These are phyloP conservation scores for human (Homo sapiens) DNA, from an alignment of 2,113 vertebrate species.

Conservation along the genomic window DNA sequence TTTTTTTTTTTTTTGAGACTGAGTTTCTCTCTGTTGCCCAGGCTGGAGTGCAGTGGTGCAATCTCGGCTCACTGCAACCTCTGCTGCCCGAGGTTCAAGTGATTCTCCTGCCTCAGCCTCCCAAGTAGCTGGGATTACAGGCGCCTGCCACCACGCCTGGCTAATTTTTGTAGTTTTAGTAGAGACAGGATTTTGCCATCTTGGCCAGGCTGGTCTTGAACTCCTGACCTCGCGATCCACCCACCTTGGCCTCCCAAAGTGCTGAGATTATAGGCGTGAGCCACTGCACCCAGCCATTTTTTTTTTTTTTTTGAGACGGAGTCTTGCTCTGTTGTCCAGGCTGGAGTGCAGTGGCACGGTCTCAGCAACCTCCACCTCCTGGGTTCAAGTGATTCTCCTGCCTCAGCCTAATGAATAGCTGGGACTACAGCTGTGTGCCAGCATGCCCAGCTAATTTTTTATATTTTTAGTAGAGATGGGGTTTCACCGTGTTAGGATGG, in stretches of 20 bases:
- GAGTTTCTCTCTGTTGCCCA: not conserved
- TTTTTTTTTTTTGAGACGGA: too few relatives aligned
- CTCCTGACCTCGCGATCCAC: too few relatives aligned
- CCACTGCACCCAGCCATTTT: accelerated
- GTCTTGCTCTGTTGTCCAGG: not conserved
- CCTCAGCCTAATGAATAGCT: not conserved
- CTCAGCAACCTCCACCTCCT: not conserved
- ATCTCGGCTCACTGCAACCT: not conserved
- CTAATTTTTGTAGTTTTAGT: not conserved
- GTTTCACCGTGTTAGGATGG: not conserved
- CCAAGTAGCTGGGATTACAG: not conserved
- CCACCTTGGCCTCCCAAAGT: too few relatives aligned
- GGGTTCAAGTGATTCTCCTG: not conserved
- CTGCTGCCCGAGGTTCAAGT: not conserved
- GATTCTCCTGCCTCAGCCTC: not conserved
- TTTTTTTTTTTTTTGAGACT: too few relatives aligned
- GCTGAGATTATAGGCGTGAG: too few relatives aligned
- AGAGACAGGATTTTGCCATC: not conserved
- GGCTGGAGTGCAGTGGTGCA: not conserved
- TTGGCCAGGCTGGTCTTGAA: too few relatives aligned
- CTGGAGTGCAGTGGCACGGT: not conserved
- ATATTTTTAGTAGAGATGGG: not conserved
- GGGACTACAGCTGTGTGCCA: not conserved
- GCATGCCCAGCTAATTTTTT: not conserved
- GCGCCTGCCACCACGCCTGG: not conserved